These are phyloP conservation scores for Petrolisthes cinctipes DNA, from an alignment of 2,888 invertebrate genomes.

Conservation along the genomic window DNA sequence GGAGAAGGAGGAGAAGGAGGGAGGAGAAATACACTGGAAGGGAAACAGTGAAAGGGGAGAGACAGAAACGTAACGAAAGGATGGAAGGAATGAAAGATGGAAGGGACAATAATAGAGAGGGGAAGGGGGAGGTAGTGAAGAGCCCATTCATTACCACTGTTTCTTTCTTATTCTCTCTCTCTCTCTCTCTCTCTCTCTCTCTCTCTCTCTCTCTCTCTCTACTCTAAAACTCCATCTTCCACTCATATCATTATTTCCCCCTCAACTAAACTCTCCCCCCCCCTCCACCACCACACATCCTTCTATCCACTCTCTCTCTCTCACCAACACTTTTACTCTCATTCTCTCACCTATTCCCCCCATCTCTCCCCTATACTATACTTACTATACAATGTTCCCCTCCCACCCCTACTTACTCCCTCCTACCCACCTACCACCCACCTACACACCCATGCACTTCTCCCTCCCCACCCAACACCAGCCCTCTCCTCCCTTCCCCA, in stretches of 20 bases:
- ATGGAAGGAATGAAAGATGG: not conserved
- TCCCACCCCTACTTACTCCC: not conserved
- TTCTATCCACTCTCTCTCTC: not conserved
- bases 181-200: not conserved
- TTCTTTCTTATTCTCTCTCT: not conserved
- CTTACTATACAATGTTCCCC: not conserved
- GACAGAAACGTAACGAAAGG: not conserved
- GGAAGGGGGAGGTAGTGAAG: not conserved
- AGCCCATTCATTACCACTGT: not conserved
- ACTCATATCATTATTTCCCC: not conserved
- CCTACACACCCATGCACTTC: too few species aligned
- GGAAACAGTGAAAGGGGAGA: not conserved
- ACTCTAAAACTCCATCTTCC: not conserved
- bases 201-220: not conserved
- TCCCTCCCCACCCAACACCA: too few species aligned
- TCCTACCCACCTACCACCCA: not conserved
- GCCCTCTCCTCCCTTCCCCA: not conserved
- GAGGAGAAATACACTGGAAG: not conserved
- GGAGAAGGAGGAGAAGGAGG: not conserved
- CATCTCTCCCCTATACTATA: not conserved
- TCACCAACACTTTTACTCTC: not conserved
- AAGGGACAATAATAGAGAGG: not conserved
- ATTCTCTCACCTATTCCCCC: not conserved
- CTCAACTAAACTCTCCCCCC: not conserved
- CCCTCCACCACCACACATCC: not conserved